Base-by-base conservation (phyloP, 2,113 vertebrate genomes). In the Polypterus senegalus region DNA sequence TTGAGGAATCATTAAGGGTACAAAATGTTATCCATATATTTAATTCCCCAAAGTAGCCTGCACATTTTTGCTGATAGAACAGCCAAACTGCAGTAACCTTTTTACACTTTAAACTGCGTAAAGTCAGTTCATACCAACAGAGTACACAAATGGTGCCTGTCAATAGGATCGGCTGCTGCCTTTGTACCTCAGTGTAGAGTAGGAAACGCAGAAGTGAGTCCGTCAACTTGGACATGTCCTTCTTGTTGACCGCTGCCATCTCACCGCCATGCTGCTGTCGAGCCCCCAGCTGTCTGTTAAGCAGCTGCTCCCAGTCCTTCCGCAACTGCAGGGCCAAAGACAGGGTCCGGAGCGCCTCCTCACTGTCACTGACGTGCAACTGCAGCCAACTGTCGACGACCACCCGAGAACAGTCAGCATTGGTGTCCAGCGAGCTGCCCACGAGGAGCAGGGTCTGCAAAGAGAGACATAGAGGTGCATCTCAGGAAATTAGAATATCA, bases 321-420 rank as follows among this genome's bases (percentile, higher is more conserved):
- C 92, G 82, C 44, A 92, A 83, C 3, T 57, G 79, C 5, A 94
- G 74, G 3, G 90, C 76, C 0, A 67, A 43, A 1, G 89, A 81
- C 44, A 97, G 82, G 4, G 81, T 66, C 48, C 8, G 79, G 5
- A 88, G 65, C 0, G 91, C 89, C 0, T 67, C 69, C 45, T 86
- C 83, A 0, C 69, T 52, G 0, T 83, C 71, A 0, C 54, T 66
- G 3, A 97, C 4, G 53, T 72, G 76, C 59, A 97, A 61, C 68
- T 97, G 90, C 75, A 97, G 69, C 93, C 93, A 97, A 2, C 86
- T 71, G 0, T 97, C 93, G 0, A 89, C 86, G 61, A 95, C 91
- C 66, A 97, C 64, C 4, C 89, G 87, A 0, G 81, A 71, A 4
- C 92, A 94, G 78, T 97, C 91, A 0, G 83, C 85, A 0, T 78